phyloP scores from a whole-genome alignment of 64 coral and sea anemone species.

The Montipora sp. region DNA sequence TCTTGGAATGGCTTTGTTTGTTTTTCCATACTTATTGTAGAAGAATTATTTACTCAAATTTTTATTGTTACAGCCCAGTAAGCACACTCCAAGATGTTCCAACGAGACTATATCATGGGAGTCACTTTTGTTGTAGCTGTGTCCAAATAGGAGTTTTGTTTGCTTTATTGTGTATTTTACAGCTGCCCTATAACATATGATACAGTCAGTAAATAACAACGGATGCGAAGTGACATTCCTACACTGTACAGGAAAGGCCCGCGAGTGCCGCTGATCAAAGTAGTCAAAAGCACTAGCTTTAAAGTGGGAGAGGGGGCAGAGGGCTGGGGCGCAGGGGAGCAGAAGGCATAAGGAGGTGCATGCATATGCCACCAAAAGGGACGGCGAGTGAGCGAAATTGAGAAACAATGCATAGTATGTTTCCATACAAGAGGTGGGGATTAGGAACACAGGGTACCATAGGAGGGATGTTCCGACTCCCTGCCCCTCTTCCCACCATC shows the following conservation, averaged over 20 bases:
- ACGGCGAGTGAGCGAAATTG: neutral
- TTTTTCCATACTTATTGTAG: neutral
- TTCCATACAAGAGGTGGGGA: neutral
- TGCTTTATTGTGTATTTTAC: slow-evolving; percentile 1
- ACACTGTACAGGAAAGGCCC: neutral
- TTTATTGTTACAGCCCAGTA: neutral
- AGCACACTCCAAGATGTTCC: neutral
- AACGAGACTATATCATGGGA: neutral
- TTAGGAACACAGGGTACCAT: neutral
- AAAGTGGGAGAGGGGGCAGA: neutral
- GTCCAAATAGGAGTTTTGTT: neutral
- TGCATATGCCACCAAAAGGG: neutral
- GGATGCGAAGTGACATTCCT: neutral
- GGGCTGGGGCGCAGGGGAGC: neutral
- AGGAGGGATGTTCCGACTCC: neutral
- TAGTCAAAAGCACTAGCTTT: neutral
- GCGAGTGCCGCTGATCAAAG: neutral
- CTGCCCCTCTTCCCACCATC: too few species aligned
- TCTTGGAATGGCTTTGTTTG: neutral
- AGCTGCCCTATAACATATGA: neutral
- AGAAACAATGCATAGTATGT: neutral
- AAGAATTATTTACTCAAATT: neutral
- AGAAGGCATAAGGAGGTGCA: neutral
- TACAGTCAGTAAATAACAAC: neutral
- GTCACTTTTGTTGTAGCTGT: neutral